These are phyloP conservation scores for Erebia aethiops DNA, from an alignment of 2,888 invertebrate genomes.

Conservation along the genomic window DNA sequence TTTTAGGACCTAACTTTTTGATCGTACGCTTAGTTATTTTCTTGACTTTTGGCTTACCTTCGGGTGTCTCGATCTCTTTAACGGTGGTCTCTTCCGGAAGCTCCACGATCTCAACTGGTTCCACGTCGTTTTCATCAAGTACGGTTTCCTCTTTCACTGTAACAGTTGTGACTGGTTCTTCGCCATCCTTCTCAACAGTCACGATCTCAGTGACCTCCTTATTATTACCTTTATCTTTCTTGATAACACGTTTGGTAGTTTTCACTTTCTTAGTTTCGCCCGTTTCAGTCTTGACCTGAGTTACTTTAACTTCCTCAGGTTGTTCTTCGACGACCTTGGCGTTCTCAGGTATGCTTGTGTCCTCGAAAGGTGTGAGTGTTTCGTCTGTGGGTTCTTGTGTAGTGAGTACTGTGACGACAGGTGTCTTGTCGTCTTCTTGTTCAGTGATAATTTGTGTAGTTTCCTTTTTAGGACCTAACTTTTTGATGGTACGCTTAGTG, in stretches of 20 bases:
- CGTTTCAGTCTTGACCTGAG: no score
- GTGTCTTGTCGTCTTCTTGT: not conserved
- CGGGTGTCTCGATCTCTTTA: constrained; percentile 53
- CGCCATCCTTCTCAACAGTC: no score
- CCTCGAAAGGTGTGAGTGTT: constrained; percentile 40
- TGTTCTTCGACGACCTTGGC: not conserved
- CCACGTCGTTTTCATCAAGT: no score
- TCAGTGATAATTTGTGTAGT: not conserved
- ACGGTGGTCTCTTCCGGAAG: constrained; percentile 40
- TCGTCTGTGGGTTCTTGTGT: not conserved
- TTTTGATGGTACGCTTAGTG: not conserved
- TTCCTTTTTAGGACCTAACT: not conserved
- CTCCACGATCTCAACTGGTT: no score
- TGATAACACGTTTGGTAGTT: constrained; percentile 43
- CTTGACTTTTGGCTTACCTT: constrained; percentile 53
- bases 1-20: constrained; percentile 53
- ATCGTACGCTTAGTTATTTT: constrained; percentile 44
- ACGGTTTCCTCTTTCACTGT: no score
- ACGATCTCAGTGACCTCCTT: not conserved
- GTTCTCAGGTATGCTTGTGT: constrained; percentile 17
- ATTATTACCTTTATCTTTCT: constrained; percentile 43
- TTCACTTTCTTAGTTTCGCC: not conserved
- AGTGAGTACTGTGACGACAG: not conserved
- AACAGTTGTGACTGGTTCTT: no score
- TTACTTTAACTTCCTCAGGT: not conserved